Base-by-base conservation (phyloP, 2,113 vertebrate species). In the Mesoclemmys tuberculata region DNA sequence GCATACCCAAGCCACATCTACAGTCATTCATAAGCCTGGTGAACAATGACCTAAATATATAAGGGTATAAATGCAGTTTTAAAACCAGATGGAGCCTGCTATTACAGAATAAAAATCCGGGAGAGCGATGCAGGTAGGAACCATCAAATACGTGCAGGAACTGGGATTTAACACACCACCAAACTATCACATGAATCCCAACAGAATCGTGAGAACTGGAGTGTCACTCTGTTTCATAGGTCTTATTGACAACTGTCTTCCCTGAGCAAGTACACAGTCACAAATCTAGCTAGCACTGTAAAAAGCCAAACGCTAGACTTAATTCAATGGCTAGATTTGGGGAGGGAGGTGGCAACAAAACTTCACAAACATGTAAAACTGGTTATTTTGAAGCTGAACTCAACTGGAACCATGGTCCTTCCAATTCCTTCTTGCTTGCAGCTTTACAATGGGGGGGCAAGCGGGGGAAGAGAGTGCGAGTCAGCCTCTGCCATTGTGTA, bases 391-490 rank as follows among this genome's bases (percentile, higher is more conserved):
- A 27, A 56, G 29, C 8, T 58, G 55, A 82, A 35, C 41, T 83
- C 18, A 22, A 35, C 16, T 46, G 55, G 26, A 38, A 58, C 29
- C 55, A 48, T 12, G 41, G 21, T 58, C 41, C 55, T 56, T 55
- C 6, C 18, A 27, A 54, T 44, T 0, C 29, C 54, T 55, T 10
- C 56, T 27, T 21, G 10, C 9, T 71, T 52, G 79, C 27, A 64
- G 22, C 81, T 26, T 71, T 0, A 0, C 16, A 29, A 51, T 77
- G 74, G 41, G 56, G 11, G 38, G 41, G n/a, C n/a, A n/a, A n/a
- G n/a, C n/a, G 35, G 49, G 21, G 41, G 6, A 12, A 14, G 12
- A 77, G 24, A 26, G 11, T 19, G 5, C 0, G 0, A 91, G 51
- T 12, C 46, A 78, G 41, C 38, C 0, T 0, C 82, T 54, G 56